A percentile compares a stretch with the other conserved stretches of the same genome.
Conservation (phyloP, 2,113 vertebrate genomes). For the Prunella fulvescens region DNA sequence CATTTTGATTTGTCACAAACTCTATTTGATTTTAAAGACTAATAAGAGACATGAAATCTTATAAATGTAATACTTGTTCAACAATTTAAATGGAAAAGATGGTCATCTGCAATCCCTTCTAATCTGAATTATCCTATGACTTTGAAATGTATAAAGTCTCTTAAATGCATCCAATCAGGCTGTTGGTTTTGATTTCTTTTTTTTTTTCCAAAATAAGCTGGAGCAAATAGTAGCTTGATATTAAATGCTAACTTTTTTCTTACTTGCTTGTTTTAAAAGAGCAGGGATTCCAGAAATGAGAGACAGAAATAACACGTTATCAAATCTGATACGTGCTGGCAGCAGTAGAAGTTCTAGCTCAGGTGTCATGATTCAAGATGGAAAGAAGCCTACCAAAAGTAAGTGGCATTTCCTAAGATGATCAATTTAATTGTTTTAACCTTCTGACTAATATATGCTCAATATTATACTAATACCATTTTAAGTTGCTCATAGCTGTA, state of each 20-base stretch:
- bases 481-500: background rate
- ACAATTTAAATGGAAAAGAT: background rate
- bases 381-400: slow-evolving; percentile 76
- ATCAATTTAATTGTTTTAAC: background rate
- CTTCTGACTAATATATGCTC: background rate
- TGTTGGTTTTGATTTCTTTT: background rate
- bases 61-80: background rate
- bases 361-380: slow-evolving; percentile 48
- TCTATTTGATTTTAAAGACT: background rate
- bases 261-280: slow-evolving; percentile 8
- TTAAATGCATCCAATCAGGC: background rate
- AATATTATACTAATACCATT: background rate
- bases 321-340: background rate
- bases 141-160: background rate
- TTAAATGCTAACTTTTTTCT: background rate
- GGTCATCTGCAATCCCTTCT: background rate
- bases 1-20: background rate
- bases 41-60: background rate
- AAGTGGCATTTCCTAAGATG: slow-evolving; percentile 28
- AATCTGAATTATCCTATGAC: background rate
- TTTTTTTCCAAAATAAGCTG: background rate
- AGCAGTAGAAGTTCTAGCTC: background rate
- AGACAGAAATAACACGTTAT: background rate
- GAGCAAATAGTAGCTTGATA: background rate
- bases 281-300: slow-evolving; percentile 53